These are phyloP conservation scores for Drosophila paramelanica DNA, from an alignment of 2,888 invertebrate species.

Conservation along the genomic window DNA sequence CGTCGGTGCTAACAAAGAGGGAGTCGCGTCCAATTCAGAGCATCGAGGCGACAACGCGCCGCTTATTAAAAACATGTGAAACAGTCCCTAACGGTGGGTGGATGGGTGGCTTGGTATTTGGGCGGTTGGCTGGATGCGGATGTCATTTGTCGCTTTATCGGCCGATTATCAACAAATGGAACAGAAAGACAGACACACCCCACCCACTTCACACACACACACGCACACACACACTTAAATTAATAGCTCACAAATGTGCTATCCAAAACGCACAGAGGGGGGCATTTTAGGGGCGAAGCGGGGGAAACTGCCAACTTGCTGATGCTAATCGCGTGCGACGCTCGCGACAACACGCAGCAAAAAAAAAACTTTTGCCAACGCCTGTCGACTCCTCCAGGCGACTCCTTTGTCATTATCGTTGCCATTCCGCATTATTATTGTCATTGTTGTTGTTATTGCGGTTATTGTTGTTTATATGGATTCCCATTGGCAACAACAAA, in stretches of 20 bases:
- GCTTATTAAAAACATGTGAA: constrained; percentile 53
- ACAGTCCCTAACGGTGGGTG: constrained; percentile 14
- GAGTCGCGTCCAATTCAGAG: constrained; percentile 35
- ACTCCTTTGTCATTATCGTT: constrained; percentile 62
- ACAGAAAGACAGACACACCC: constrained; percentile 17
- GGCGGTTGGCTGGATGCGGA: neutral
- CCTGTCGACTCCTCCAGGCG: constrained; percentile 25
- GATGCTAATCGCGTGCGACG: constrained; percentile 67
- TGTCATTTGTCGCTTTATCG: constrained; percentile 73
- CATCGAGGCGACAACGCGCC: constrained; percentile 23
- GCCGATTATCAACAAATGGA: constrained; percentile 60
- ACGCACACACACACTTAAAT: constrained; percentile 53
- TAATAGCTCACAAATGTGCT: constrained; percentile 74
- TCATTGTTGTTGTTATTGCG: constrained; percentile 27
- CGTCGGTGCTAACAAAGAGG: constrained; percentile 42
- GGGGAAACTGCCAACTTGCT: constrained; percentile 43
- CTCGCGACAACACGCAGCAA: constrained; percentile 20
- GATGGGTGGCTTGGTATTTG: neutral
- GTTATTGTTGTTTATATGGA: constrained; percentile 29
- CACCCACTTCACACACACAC: constrained; percentile 20
- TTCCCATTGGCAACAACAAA: constrained; percentile 43
- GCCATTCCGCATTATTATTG: constrained; percentile 61
- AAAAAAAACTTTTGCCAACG: constrained; percentile 19
- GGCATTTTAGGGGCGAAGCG: constrained; percentile 3
- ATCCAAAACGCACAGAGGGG: constrained; percentile 57